Conservation (phyloP, 2,797 vertebrate genomes). For the Megalops cyprinoides region DNA sequence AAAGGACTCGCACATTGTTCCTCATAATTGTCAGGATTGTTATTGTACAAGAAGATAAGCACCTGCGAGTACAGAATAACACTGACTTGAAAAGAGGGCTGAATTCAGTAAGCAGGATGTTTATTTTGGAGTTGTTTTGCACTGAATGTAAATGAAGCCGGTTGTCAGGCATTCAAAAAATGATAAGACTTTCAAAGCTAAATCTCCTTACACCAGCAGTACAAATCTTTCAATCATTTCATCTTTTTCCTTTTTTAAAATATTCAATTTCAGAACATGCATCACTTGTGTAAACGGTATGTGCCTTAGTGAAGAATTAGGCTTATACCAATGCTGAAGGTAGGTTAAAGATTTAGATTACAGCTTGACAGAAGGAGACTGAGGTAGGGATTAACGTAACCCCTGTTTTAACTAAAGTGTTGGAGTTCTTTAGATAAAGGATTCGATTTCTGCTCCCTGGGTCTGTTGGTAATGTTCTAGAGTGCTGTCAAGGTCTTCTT, state of each 20-base stretch:
- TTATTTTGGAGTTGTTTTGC: slow-evolving; percentile 4
- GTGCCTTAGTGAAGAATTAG: background rate
- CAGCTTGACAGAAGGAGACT: slow-evolving; percentile 11
- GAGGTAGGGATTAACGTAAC: slow-evolving; percentile 12
- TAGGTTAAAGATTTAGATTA: slow-evolving; percentile 20
- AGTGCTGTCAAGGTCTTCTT: slow-evolving; percentile 1
- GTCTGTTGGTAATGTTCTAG: slow-evolving; percentile 16
- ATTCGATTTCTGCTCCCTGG: background rate
- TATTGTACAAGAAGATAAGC: background rate
- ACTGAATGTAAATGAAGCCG: background rate
- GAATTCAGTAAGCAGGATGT: background rate
- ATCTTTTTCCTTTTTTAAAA: background rate
- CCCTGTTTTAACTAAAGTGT: slow-evolving; percentile 16
- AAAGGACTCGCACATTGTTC: background rate
- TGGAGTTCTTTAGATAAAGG: background rate
- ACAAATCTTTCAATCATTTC: slow-evolving; percentile 16
- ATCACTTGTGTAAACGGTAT: slow-evolving; percentile 2
- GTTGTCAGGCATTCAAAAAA: background rate
- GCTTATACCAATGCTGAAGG: background rate
- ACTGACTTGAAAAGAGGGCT: background rate
- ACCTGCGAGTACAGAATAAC: background rate
- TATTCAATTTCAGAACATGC: slow-evolving; percentile 14
- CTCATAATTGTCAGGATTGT: background rate
- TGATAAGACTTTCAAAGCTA: background rate
- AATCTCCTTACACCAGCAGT: slow-evolving; percentile 5